These are phyloP conservation scores for Trichoplusia ni DNA, from an alignment of 1,140 invertebrate species.

Conservation along the genomic window DNA sequence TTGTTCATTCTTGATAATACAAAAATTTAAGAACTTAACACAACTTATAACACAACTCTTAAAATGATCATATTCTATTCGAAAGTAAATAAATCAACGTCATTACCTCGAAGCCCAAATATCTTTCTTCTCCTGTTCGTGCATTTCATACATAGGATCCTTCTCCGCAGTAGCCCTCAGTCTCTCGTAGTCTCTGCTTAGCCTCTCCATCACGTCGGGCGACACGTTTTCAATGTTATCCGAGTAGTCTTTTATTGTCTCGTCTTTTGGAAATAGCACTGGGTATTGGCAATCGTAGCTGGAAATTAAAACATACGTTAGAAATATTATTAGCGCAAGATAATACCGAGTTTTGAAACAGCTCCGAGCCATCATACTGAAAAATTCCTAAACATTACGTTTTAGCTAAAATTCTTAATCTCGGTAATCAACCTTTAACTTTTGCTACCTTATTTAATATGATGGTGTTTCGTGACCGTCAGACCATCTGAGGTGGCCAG, in stretches of 20 bases:
- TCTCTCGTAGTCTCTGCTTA: constrained; percentile 65
- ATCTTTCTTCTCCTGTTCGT: constrained; percentile 93
- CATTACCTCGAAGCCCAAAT: constrained; percentile 90
- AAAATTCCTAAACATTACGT: too few species aligned
- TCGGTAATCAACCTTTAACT: too few species aligned
- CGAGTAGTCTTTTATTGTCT: constrained; percentile 86
- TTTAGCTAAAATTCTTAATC: too few species aligned
- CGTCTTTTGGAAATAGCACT: constrained; percentile 87
- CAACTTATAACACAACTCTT: too few species aligned
- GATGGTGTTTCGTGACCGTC: too few species aligned
- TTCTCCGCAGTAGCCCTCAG: constrained; percentile 66
- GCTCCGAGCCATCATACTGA: too few species aligned
- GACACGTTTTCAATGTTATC: constrained; percentile 64
- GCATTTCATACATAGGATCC: constrained; percentile 94
- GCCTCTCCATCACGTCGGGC: constrained; percentile 52
- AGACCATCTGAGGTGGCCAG: too few species aligned
- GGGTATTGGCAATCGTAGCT: constrained; percentile 86
- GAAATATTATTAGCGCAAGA: not conserved
- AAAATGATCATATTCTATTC: not conserved
- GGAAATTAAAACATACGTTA: constrained; percentile 49
- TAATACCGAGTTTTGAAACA: too few species aligned
- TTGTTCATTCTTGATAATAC: too few species aligned
- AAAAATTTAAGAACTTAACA: too few species aligned
- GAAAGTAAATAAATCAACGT: not conserved
- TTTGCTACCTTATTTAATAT: too few species aligned